phyloP scores from a whole-genome alignment of 23 tunicate species.

The Phallusia fumigata region DNA sequence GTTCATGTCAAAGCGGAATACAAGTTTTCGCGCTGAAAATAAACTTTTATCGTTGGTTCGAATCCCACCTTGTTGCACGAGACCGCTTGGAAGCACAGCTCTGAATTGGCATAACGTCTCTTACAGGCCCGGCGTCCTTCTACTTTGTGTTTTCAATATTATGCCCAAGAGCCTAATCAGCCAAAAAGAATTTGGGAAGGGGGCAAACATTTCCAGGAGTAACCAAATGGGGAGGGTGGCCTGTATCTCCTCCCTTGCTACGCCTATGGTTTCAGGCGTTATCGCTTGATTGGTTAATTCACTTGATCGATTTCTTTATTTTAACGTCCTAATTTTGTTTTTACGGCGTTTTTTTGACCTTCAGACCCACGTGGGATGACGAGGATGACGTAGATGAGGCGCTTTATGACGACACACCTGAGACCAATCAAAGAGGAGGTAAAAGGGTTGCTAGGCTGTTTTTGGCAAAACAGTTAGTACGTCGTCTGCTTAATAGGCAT shows the following conservation, averaged over 20 bases:
- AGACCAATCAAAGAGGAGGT: neutral
- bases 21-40: too few species aligned
- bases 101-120: too few species aligned
- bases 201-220: too few species aligned
- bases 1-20: neutral
- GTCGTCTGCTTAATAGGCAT: neutral
- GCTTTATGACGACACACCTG: constrained; percentile 81
- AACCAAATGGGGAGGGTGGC: too few species aligned
- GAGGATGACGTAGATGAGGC: constrained; percentile 62
- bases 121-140: too few species aligned
- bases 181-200: too few species aligned
- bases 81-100: too few species aligned
- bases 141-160: too few species aligned
- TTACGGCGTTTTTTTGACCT: neutral
- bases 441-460: neutral
- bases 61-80: neutral
- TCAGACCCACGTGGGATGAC: constrained; percentile 81
- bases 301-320: neutral
- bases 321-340: neutral
- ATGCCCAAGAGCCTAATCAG: too few species aligned
- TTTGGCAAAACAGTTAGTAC: neutral
- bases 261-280: too few species aligned
- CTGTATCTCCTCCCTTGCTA: too few species aligned
- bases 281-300: too few species aligned
- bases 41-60: neutral